Evolutionary conservation across 92 coral and sea anemone genomes (phyloP), one percentile per base, ranked within the genome.

Genomic region (Metridium senile): DNA sequence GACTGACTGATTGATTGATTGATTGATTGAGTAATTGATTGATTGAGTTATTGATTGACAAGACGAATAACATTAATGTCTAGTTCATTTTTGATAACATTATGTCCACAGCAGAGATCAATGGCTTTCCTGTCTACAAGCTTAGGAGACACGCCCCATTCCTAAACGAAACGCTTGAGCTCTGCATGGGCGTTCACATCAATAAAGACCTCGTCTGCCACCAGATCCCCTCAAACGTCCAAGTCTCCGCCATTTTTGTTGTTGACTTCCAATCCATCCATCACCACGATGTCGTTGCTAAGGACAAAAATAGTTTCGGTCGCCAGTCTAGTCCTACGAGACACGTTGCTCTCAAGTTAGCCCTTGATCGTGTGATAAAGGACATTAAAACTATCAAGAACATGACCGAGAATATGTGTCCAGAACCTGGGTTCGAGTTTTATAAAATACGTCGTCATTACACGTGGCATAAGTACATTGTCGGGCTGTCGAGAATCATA

Each of bases 251-350:
- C 0, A 59, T 56, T 16, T 86, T 86, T 35, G 73, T 81, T 25
- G 71, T 86, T 22, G 87, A 86, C 58, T 68, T 86, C 31, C 73
- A 75, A 30, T 66, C 62, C n/a, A 78, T 81, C 9, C 63, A 65
- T 28, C 77, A 80, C 26, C 74, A 73, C 26, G 89, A 85, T 64
- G 52, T 85, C 33, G 73, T 78, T n/a, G 89, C 85, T 26, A 85
- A 59, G 28, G 90, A 86, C 74, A 68, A 66, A 39, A 77, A 84
- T 43, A 47, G 70, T 39, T 86, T 80, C 26, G 90, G 90, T 13
- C 82, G 82, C 31, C 90, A 81, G 26, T 86, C 90, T 34, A 80
- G 78, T 67, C 90, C 90, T 17, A 51, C 87, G 4, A 53, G 81
- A 33, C 69, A 78, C 73, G 71, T 74, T 46, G 74, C 68, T 49